phyloP scores from a whole-genome alignment of 2,113 vertebrate genomes.

The Periophthalmodon schlosseri region DNA sequence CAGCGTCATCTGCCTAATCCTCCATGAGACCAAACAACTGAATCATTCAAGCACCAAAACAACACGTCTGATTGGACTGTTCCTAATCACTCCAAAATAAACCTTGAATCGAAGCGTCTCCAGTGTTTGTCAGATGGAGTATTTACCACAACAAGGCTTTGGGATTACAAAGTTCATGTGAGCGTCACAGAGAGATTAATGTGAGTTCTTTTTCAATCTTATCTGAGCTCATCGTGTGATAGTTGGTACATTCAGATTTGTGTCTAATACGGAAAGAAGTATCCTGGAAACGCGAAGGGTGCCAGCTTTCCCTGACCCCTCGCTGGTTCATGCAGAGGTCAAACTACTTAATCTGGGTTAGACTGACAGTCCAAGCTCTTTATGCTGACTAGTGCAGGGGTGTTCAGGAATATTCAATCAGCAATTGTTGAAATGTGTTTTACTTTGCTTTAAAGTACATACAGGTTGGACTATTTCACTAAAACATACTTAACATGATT shows the following conservation, averaged over 20 bases:
- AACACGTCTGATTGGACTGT: neutral
- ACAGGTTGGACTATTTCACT: no score
- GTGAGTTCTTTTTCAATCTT: slow-evolving; percentile 49
- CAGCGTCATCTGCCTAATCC: slow-evolving; percentile 10
- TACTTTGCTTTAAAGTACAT: no score
- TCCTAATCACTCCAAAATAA: neutral
- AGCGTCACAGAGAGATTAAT: slow-evolving; percentile 50
- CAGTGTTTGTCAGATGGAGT: slow-evolving; percentile 21
- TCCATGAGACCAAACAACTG: slow-evolving; percentile 17
- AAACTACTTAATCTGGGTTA: neutral
- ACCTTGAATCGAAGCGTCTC: neutral
- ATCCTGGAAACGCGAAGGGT: slow-evolving; percentile 1
- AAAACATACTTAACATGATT: no score
- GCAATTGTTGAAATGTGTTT: no score
- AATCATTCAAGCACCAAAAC: slow-evolving; percentile 1
- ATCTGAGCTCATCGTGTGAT: slow-evolving; percentile 20
- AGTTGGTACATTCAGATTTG: neutral
- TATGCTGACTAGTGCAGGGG: neutral
- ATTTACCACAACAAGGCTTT: slow-evolving; percentile 42
- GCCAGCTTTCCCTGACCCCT: neutral
- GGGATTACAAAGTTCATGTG: slow-evolving; percentile 46
- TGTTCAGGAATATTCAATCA: neutral
- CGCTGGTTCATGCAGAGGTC: neutral
- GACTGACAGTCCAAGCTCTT: neutral
- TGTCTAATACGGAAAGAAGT: slow-evolving; percentile 8